Percentiles rank a stretch among this genome's conserved stretches.
These are phyloP conservation scores for Seira ritae DNA, from an alignment of 2,888 invertebrate species.

Conservation along the genomic window DNA sequence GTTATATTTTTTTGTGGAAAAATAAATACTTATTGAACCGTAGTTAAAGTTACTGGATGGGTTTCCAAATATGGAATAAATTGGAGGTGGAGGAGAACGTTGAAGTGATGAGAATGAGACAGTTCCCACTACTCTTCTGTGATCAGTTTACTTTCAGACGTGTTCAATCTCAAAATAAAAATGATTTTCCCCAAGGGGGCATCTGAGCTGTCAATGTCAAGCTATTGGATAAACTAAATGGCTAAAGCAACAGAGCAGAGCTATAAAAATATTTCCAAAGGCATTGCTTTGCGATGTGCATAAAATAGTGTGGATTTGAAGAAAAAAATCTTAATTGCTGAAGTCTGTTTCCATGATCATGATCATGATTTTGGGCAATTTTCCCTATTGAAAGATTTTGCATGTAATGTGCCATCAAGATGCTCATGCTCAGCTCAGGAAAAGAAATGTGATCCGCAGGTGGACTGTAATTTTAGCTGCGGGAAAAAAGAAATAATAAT, in stretches of 20 bases:
- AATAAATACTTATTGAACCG: neutral
- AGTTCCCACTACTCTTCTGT: neutral
- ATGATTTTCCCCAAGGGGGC: neutral
- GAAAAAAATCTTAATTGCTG: no score
- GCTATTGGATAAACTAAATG: neutral
- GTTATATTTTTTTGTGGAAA: neutral
- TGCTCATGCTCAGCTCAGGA: no score
- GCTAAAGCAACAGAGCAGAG: no score
- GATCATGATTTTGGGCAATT: no score
- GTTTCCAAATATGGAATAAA: neutral
- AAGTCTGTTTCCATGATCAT: no score
- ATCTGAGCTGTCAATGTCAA: neutral
- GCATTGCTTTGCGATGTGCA: no score
- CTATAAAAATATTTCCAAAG: no score
- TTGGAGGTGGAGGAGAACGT: neutral
- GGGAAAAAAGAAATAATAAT: constrained; percentile 24
- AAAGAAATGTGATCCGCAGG: neutral
- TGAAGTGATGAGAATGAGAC: neutral
- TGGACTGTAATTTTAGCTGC: neutral
- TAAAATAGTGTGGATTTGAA: no score
- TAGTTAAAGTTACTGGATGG: neutral
- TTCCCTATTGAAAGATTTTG: no score
- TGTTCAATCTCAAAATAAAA: neutral
- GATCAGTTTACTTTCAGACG: neutral
- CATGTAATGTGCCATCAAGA: no score